Base-by-base conservation (phyloP, 2,888 invertebrate genomes). In the Hesperia comma region DNA sequence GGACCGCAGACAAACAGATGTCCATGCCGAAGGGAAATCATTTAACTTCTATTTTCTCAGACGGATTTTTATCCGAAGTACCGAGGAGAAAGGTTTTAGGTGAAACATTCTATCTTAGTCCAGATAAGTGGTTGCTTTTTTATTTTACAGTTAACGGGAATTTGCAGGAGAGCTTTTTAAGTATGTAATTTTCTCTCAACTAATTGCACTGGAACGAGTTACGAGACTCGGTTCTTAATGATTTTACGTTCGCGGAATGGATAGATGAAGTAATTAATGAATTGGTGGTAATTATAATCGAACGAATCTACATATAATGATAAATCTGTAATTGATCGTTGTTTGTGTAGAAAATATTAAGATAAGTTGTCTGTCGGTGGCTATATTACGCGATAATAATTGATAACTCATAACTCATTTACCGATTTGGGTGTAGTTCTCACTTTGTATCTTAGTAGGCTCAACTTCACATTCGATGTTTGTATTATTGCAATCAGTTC, bases 21-120 rank as follows among this genome's bases (percentile, higher is more conserved):
- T 60, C 61, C 66, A 68, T 73, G 71, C 68, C 72, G 69, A 72
- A 71, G 74, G 76, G 74, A 81, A 79, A 80, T 83, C 79, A 80
- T 81, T 82, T 80, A 79, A 79, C 78, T 72, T 73, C 72, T 75
- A 69, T 70, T 69, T 71, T 69, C 70, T 67, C 68, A 74, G 76
- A 74, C 74, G 56, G 58, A 56, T 68, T 67, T 67, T 67, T 67
- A 55, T 67, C 56, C 51, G 41, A 60, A 46, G 49, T 37, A 57
- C 61, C 55, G 46, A 55, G 37, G 67, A 61, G 40, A 51, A 57
- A 62, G 61, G 67, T 67, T 57, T 62, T 57, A 61, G 67, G 67
- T 67, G 56, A 57, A 57, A 62, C 61, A 49, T 62, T 67, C 62
- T 51, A 51, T 56, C 62, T 62, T 62, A 53, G 67, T 62, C 51